Base-by-base conservation (phyloP, 2,888 invertebrate species). In the Platypus cylindrus region DNA sequence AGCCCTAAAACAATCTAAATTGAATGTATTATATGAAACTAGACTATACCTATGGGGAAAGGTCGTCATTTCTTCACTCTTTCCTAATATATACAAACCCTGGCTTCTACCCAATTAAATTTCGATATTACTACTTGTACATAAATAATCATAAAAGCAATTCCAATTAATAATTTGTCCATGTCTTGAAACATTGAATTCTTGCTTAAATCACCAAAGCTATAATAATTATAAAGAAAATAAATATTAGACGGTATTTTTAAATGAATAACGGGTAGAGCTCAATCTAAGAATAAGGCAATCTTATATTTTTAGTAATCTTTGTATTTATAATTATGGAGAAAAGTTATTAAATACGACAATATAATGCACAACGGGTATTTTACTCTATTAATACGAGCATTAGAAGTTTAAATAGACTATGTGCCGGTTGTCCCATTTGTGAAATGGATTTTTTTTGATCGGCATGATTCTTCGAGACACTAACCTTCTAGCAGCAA, bases 131-230 rank as follows among this genome's bases (percentile, higher is more conserved):
- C 77, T 44, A 78, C 59, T 45, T 75, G 68, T 25, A 86, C 75
- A 52, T 83, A 87, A 23, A 80, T 49, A 49, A 81, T 75, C 74
- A 85, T 81, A 30, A 84, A 55, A 24, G 69, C 43, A 41, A 77
- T 73, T 29, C 85, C 85, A 36, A 74, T 52, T 18, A 70, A 62
- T 13, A 86, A 57, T 60, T 77, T 77, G 46, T 73, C 73, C 37
- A 80, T 63, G 52, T 85, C 85, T 56, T 76, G 71, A 54, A 80
- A 78, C 67, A 83, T 75, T 5, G 77, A 66, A 29, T 68, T 64
- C 2, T 71, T 69, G 54, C 77, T 81, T 18, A 79, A 70, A 53
- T 84, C 83, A n/a, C 75, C 80, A 61, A 78, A 84, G 58, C 83
- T 74, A 22, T 25, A 37, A 34, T 29, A 35, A 20, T 25, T 17